Evolutionary conservation across 2,888 invertebrate genomes (phyloP).

Genomic region (Parascotia fuliginaria): DNA sequence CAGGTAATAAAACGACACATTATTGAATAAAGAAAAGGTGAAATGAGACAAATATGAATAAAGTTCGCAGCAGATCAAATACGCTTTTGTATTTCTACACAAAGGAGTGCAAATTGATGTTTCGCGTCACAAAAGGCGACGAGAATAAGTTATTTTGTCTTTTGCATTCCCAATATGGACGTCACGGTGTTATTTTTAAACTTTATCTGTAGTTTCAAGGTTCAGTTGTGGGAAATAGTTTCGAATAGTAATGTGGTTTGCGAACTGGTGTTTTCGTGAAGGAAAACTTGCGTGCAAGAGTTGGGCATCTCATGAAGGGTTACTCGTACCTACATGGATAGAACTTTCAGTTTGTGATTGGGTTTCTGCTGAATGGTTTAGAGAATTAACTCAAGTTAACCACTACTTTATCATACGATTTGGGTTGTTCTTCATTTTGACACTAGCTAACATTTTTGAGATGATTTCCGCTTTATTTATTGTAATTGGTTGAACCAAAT

Average conservation of each 20-base stretch:
- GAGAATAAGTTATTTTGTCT: slow-evolving; percentile 52
- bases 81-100: slow-evolving; percentile 49
- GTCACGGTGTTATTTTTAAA: slow-evolving; percentile 23
- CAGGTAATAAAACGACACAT: neutral
- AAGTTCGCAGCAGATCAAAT: slow-evolving; percentile 45
- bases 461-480: too few relatives aligned
- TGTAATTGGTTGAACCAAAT: too few relatives aligned
- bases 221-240: slow-evolving; percentile 16
- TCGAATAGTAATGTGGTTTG: slow-evolving; percentile 10
- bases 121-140: slow-evolving; percentile 39
- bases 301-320: too few relatives aligned
- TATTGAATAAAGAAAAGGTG: neutral
- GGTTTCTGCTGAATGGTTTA: too few relatives aligned
- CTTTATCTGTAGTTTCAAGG: slow-evolving; percentile 11
- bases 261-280: neutral
- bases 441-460: too few relatives aligned
- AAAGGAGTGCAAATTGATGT: slow-evolving; percentile 54
- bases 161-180: slow-evolving; percentile 45
- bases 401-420: too few relatives aligned
- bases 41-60: slow-evolving; percentile 24
- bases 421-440: too few relatives aligned
- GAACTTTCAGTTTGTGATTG: too few relatives aligned
- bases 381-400: too few relatives aligned
- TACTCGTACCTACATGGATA: too few relatives aligned
- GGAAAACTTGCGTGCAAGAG: neutral